Conservation (phyloP, 1,140 invertebrate genomes). For the Dinothrombium tinctorium region DNA sequence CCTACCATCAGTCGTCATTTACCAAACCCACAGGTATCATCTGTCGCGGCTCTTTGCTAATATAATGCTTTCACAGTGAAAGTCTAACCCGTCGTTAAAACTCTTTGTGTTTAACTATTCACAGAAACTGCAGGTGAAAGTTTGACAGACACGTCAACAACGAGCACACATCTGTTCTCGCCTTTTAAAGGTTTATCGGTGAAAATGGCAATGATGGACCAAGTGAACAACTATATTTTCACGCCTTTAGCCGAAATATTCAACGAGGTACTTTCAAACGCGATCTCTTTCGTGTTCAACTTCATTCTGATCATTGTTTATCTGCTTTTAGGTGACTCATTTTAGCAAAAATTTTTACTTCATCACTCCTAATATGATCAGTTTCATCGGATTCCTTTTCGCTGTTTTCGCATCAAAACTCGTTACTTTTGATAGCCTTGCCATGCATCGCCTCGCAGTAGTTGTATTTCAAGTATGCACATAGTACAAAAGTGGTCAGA, state of each 20-base stretch:
- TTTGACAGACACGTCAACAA: not conserved
- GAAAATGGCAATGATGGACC: slow-evolving; percentile 17
- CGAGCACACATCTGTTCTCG: not conserved
- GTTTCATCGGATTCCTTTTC: slow-evolving; percentile 41
- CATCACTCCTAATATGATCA: slow-evolving; percentile 51
- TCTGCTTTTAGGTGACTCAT: slow-evolving; percentile 12
- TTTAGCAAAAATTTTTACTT: slow-evolving; percentile 36
- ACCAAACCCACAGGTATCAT: not conserved
- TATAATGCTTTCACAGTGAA: not conserved
- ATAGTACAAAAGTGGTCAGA: too few species aligned
- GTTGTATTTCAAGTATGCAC: slow-evolving; percentile 40
- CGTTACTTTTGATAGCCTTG: slow-evolving; percentile 30
- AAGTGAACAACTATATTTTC: slow-evolving; percentile 15
- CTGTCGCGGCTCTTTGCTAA: not conserved
- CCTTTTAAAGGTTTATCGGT: slow-evolving; percentile 15
- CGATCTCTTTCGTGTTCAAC: not conserved
- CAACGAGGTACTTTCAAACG: slow-evolving; percentile 7
- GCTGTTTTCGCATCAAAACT: slow-evolving; percentile 40
- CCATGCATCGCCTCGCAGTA: slow-evolving; percentile 37
- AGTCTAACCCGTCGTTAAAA: not conserved
- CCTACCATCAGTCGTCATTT: not conserved
- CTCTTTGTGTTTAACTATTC: not conserved
- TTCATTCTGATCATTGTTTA: slow-evolving; percentile 1
- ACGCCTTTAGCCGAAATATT: slow-evolving; percentile 14
- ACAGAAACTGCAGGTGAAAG: not conserved